These are phyloP conservation scores for Nannoperca australis DNA, from an alignment of 2,797 vertebrate genomes.

Conservation along the genomic window DNA sequence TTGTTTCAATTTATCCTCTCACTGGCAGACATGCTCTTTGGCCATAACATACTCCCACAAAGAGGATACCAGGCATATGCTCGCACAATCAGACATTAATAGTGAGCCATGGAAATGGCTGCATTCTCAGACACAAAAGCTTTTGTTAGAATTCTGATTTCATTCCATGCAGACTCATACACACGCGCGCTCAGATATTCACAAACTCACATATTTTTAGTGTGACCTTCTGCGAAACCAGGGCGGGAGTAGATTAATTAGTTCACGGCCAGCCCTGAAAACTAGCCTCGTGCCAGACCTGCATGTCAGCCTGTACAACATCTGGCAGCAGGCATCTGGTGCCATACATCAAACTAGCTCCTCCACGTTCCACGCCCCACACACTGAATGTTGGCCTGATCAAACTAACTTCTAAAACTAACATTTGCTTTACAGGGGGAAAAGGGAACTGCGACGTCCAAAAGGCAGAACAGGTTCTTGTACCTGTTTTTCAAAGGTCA, in stretches of 20 bases:
- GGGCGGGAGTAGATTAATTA: constrained; percentile 81
- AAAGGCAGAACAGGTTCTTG: constrained; percentile 56
- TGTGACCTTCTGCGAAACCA: constrained; percentile 78
- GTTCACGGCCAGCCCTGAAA: constrained; percentile 76
- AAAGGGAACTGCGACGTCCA: constrained; percentile 26
- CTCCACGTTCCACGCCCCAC: constrained; percentile 64
- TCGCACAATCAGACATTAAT: constrained; percentile 53
- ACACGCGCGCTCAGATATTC: constrained; percentile 44
- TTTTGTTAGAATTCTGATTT: constrained; percentile 36
- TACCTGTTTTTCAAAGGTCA: constrained; percentile 69
- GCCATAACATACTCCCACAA: constrained; percentile 79
- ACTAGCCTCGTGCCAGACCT: constrained; percentile 74
- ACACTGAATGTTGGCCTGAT: constrained; percentile 74
- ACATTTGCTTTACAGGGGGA: constrained; percentile 78
- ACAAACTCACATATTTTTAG: constrained; percentile 57
- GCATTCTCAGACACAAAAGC: constrained; percentile 60
- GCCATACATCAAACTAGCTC: constrained; percentile 85
- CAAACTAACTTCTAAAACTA: constrained; percentile 82
- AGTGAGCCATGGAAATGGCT: constrained; percentile 32
- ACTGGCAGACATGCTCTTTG: constrained; percentile 79
- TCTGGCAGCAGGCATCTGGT: constrained; percentile 87
- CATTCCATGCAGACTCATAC: background rate
- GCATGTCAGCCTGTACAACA: constrained; percentile 82
- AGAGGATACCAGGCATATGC: constrained; percentile 66
- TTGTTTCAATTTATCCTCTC: constrained; percentile 86